Evolutionary conservation across 92 coral and sea anemone species (phyloP).

Genomic region (Umimayanthus chanpuru): DNA sequence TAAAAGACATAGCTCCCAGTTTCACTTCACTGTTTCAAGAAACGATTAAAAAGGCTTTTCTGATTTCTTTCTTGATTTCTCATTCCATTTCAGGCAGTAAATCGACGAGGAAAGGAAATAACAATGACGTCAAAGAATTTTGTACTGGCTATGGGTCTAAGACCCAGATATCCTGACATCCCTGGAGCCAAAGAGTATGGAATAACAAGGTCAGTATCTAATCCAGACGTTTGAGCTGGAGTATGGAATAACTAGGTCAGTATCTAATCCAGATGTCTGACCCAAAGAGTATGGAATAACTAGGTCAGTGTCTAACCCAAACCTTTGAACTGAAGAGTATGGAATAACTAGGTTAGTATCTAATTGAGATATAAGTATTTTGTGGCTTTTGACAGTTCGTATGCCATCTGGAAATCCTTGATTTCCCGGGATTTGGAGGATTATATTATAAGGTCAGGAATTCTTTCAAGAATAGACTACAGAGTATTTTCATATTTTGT

Average conservation of each 20-base stretch:
- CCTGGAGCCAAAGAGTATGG: slow-evolving; percentile 97
- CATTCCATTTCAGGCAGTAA: slow-evolving; percentile 62
- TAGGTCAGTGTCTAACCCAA: no score
- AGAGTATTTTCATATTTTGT: no score
- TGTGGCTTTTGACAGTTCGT: no score
- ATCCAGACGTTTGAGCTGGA: no score
- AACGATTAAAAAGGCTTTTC: no score
- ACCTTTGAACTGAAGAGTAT: slow-evolving; percentile 88
- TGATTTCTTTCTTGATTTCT: background rate
- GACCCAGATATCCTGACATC: slow-evolving; percentile 93
- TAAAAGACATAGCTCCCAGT: no score
- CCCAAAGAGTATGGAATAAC: no score
- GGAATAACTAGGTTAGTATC: slow-evolving; percentile 68
- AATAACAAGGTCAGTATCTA: slow-evolving; percentile 76
- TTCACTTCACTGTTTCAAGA: no score
- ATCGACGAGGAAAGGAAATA: slow-evolving; percentile 70
- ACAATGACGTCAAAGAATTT: slow-evolving; percentile 81
- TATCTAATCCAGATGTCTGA: no score
- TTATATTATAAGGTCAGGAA: background rate
- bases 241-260: no score
- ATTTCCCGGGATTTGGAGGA: background rate
- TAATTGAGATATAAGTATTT: no score
- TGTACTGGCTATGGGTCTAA: slow-evolving; percentile 91
- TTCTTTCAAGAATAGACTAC: no score
- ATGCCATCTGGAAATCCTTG: background rate